These are phyloP conservation scores for Drosophila atroscutellata DNA, from an alignment of 2,888 invertebrate genomes.

Conservation along the genomic window DNA sequence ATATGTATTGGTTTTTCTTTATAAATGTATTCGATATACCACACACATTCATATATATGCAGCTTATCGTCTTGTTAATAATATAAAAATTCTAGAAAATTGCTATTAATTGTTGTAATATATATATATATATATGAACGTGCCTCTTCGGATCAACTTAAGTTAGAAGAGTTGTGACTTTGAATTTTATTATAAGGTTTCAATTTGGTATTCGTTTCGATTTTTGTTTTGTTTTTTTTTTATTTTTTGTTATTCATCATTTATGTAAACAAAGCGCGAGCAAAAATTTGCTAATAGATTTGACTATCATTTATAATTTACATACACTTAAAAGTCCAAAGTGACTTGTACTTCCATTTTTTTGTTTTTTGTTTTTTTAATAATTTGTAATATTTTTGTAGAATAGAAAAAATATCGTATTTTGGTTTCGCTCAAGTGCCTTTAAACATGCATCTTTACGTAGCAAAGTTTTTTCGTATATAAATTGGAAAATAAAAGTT, in stretches of 20 bases:
- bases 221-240: constrained; percentile 14
- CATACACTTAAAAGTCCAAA: constrained; percentile 66
- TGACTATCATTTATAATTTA: constrained; percentile 68
- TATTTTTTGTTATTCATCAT: constrained; percentile 23
- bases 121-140: constrained; percentile 47
- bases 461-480: constrained; percentile 51
- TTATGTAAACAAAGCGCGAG: constrained; percentile 81
- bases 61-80: constrained; percentile 55
- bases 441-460: constrained; percentile 64
- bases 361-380: constrained; percentile 32
- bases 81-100: constrained; percentile 84
- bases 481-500: constrained; percentile 63
- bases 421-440: constrained; percentile 54
- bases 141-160: constrained; percentile 57
- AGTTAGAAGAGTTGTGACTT: constrained; percentile 52
- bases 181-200: constrained; percentile 40
- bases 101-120: constrained; percentile 68
- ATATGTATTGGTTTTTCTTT: constrained; percentile 14
- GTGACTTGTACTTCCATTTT: constrained; percentile 54
- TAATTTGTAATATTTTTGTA: constrained; percentile 59
- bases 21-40: constrained; percentile 47
- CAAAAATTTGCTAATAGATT: constrained; percentile 84
- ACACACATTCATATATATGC: constrained; percentile 38
- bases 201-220: constrained; percentile 13
- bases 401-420: constrained; percentile 76